phyloP scores from a whole-genome alignment of 2,888 invertebrate genomes.

The Eupithecia pulchellata region DNA sequence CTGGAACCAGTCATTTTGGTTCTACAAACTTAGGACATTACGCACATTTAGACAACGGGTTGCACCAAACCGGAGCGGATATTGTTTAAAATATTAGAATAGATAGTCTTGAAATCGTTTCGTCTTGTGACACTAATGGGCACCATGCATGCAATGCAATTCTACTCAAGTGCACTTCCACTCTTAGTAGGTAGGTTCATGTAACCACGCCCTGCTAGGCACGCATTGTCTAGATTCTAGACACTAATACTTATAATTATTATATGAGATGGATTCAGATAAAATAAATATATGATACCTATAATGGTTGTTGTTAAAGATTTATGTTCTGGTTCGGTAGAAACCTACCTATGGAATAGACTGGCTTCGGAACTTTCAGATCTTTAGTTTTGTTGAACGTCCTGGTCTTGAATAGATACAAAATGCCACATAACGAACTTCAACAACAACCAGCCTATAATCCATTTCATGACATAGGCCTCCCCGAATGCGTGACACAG shows the following conservation, averaged over 20 bases:
- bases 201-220: no score
- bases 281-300: no score
- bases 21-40: no score
- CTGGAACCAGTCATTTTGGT: no score
- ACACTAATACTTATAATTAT: no score
- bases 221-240: no score
- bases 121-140: not conserved
- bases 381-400: not conserved
- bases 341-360: not conserved
- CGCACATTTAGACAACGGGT: no score
- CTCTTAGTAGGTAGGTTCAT: no score
- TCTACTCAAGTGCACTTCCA: not conserved
- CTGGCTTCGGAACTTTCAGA: not conserved
- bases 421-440: not conserved
- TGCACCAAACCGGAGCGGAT: not conserved
- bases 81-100: not conserved
- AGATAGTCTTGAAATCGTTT: not conserved
- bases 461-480: not conserved
- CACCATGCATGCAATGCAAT: not conserved
- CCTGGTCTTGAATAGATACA: not conserved
- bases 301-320: not conserved
- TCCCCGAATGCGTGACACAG: not conserved
- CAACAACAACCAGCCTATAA: not conserved
- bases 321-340: not conserved
- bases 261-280: no score